Base-by-base conservation (phyloP, 2,797 vertebrate species). In the Hippocampus kuda region DNA sequence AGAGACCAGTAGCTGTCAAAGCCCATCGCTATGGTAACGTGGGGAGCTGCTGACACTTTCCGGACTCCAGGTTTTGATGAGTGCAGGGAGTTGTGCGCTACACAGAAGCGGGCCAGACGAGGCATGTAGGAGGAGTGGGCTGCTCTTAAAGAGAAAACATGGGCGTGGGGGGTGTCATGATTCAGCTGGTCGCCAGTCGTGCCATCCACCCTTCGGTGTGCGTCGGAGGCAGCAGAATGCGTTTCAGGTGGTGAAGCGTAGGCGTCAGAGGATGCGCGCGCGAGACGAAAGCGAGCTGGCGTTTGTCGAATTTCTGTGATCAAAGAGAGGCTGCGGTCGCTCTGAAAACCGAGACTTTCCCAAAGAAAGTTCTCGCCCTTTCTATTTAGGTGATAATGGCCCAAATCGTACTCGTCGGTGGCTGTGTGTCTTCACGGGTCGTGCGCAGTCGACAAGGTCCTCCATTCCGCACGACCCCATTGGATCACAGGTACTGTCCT, bases 1-100 rank as follows among this genome's bases (percentile, higher is more conserved):
- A 84, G 68, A 65, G 74, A 67, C 76, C 18, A 41, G 61, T 72
- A 79, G 73, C 76, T 83, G 72, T 75, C 70, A 80, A 81, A 72
- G 16, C 72, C 72, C 77, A 81, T 89, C 81, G 66, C 89, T 88
- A 90, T 90, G 87, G 88, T 81, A 89, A 91, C 89, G 44, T 70
- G 34, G 81, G 72, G 75, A 80, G 80, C 78, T 79, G 84, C 85
- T 86, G 83, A 86, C 82, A 85, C 75, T 77, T 81, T 86, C 72
- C 78, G 81, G 69, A 79, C 70, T 83, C 74, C 84, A 83, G 81
- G 85, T 88, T 88, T 85, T 88, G 85, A 87, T 83, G 84, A 87
- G 86, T 80, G 83, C 74, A 80, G 78, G 81, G 82, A 85, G 81
- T 86, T 85, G 73, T 84, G 78, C 74, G 79, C 73, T 72, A 70